phyloP scores from a whole-genome alignment of 2,113 vertebrate species.

The Pollimyrus isidori region DNA sequence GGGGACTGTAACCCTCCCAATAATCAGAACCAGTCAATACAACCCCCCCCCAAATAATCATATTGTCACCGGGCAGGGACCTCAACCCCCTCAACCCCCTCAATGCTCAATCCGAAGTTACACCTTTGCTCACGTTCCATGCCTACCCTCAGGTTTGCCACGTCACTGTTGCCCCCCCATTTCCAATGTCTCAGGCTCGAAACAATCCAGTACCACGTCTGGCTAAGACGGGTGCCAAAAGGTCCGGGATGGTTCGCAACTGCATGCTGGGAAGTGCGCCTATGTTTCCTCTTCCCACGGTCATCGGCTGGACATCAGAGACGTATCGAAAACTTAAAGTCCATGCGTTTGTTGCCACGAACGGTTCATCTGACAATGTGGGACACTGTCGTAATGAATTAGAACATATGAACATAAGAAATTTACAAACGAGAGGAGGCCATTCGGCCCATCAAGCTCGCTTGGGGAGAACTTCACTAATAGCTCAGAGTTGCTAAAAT shows the following conservation, averaged over 20 bases:
- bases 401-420: too few relatives aligned
- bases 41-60: not conserved
- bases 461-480: too few relatives aligned
- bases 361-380: not conserved
- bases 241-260: not conserved
- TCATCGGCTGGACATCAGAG: not conserved
- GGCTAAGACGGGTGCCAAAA: not conserved
- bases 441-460: too few relatives aligned
- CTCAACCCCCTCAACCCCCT: not conserved
- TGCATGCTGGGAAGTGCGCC: not conserved
- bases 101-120: not conserved
- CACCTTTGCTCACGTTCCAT: not conserved
- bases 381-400: not conserved
- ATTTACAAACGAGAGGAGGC: too few relatives aligned
- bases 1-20: not conserved
- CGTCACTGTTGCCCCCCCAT: not conserved
- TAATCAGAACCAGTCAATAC: not conserved
- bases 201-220: not conserved
- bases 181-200: not conserved
- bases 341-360: not conserved
- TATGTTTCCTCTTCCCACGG: not conserved
- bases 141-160: not conserved
- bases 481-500: too few relatives aligned
- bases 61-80: not conserved
- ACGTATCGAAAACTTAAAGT: not conserved